Evolutionary conservation across 2,888 invertebrate species (phyloP), one percentile per base, ranked within the genome.

Genomic region (Lasioglossum villosulum): DNA sequence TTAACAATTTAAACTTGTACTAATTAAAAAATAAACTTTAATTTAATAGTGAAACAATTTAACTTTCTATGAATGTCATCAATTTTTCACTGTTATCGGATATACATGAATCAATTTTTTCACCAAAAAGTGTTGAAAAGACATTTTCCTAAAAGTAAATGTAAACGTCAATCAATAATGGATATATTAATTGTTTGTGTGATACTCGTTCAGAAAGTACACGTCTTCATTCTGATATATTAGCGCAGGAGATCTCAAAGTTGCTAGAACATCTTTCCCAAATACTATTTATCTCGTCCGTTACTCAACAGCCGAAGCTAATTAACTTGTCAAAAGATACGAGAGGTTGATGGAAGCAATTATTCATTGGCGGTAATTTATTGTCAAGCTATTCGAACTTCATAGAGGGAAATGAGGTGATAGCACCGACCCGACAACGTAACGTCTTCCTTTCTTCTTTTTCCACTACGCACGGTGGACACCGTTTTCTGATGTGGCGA

Each of bases 401-500:
- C 48, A 6, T 39, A 27, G 34, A 59, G 66, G 74, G n/a, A n/a
- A 75, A 16, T 14, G 8, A 59, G 34, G n/a, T 52, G 85, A 77
- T 77, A 52, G 66, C n/a, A 73, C 75, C 71, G 59, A 23, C 27
- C 48, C 30, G 72, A 75, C 12, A 42, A 42, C 78, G 86, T 52
- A 52, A 68, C 42, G 34, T 12, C 39, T 70, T 59, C 52, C 68
- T 78, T 42, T 68, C 48, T 73, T 76, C 75, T 66, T 85, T 34
- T 52, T 42, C 68, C 42, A 52, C 48, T 70, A 19, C 63, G 68
- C 14, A 48, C 72, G 37, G 39, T 59, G 74, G 76, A 81, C 80
- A 82, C 74, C 80, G 83, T 63, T 82, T 79, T 75, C 70, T 89
- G 77, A 73, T 73, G 86, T 92, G 84, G 92, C 92, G 93, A 90